These are phyloP conservation scores for Xenopus petersii DNA, from an alignment of 2,797 vertebrate species.

Conservation along the genomic window DNA sequence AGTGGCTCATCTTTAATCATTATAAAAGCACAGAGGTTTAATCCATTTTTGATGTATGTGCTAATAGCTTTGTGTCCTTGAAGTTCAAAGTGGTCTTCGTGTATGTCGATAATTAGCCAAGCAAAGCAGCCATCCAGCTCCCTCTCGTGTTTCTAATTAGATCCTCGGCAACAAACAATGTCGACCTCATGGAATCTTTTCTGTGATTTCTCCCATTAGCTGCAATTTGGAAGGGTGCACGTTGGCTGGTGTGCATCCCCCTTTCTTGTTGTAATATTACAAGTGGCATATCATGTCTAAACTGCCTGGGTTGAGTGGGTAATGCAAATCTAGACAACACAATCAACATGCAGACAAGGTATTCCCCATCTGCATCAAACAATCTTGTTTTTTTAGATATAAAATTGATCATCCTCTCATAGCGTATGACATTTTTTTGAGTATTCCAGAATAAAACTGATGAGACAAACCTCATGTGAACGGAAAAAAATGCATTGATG, in stretches of 20 bases:
- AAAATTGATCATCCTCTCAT: background rate
- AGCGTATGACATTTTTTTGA: background rate
- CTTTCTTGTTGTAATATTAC: slow-evolving; percentile 37
- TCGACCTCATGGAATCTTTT: slow-evolving; percentile 70
- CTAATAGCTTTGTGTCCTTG: slow-evolving; percentile 87
- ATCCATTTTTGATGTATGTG: slow-evolving; percentile 82
- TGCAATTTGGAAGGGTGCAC: slow-evolving; percentile 62
- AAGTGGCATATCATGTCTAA: slow-evolving; percentile 27
- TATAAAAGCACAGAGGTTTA: slow-evolving; percentile 78
- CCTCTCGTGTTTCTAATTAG: slow-evolving; percentile 86
- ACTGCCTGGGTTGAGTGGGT: slow-evolving; percentile 17
- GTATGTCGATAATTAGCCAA: slow-evolving; percentile 83
- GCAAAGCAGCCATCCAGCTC: slow-evolving; percentile 73
- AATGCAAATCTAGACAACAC: slow-evolving; percentile 18
- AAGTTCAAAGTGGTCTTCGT: slow-evolving; percentile 83
- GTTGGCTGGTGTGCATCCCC: slow-evolving; percentile 28
- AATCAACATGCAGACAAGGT: slow-evolving; percentile 8
- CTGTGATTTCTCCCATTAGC: slow-evolving; percentile 62
- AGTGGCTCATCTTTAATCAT: slow-evolving; percentile 77
- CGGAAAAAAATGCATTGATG: too few relatives aligned
- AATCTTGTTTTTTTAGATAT: background rate
- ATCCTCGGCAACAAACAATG: slow-evolving; percentile 89
- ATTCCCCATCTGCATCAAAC: background rate
- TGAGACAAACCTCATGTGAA: background rate
- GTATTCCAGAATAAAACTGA: background rate